Conservation (phyloP, 1,140 invertebrate species). For the Papilio glaucus region DNA sequence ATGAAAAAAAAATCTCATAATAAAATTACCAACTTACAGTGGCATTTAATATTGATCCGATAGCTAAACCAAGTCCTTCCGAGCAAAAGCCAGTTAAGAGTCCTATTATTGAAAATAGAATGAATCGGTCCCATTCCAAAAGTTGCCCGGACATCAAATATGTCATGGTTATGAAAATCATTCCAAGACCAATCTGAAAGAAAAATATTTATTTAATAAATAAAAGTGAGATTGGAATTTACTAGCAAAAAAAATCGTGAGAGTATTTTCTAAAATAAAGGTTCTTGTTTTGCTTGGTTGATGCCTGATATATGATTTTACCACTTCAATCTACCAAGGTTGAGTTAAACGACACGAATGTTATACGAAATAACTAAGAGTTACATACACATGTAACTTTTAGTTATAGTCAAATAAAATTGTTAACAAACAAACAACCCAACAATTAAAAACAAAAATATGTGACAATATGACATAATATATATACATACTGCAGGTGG, state of each 20-base stretch:
- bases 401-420: too few species aligned
- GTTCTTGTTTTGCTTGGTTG: too few species aligned
- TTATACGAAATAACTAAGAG: too few species aligned
- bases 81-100: conserved; percentile 84
- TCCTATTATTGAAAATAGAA: conserved; percentile 81
- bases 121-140: conserved; percentile 83
- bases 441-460: too few species aligned
- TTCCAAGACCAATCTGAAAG: conserved; percentile 80
- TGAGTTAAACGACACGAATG: too few species aligned
- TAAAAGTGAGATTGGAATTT: neutral
- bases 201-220: conserved; percentile 33
- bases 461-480: too few species aligned
- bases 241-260: too few species aligned
- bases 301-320: too few species aligned
- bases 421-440: too few species aligned
- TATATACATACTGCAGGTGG: conserved; percentile 74
- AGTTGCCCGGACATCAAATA: conserved; percentile 86
- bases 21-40: conserved; percentile 78
- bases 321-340: too few species aligned
- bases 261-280: too few species aligned
- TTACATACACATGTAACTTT: too few species aligned
- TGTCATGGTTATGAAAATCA: conserved; percentile 83
- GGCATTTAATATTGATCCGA: conserved; percentile 85
- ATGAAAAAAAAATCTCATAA: neutral
- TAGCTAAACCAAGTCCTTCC: conserved; percentile 85